These are phyloP conservation scores for Lamellibrachia luymesi DNA, from an alignment of 1,140 invertebrate genomes.

Conservation along the genomic window DNA sequence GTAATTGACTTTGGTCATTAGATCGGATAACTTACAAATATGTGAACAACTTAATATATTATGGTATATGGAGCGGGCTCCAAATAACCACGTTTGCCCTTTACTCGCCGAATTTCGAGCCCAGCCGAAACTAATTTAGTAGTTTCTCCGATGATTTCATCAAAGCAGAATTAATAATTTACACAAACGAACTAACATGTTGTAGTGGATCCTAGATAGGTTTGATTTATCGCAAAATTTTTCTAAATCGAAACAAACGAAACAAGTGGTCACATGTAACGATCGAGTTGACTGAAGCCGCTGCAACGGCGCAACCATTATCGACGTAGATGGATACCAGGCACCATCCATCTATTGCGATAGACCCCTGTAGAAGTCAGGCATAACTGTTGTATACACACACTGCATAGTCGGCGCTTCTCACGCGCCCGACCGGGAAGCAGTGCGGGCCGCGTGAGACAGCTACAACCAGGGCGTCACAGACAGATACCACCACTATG, in stretches of 20 bases:
- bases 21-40: not conserved
- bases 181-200: too few relatives aligned
- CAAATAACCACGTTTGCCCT: not conserved
- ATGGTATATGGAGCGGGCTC: not conserved
- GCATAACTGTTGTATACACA: too few relatives aligned
- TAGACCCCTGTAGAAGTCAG: too few relatives aligned
- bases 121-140: not conserved
- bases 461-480: too few relatives aligned
- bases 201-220: not conserved
- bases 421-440: too few relatives aligned
- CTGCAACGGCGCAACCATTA: not conserved
- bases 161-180: not conserved
- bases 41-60: not conserved
- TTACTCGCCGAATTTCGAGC: not conserved
- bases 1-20: not conserved
- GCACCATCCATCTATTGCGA: too few relatives aligned
- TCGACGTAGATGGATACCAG: too few relatives aligned
- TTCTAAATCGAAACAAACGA: not conserved
- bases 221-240: not conserved
- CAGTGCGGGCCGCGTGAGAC: too few relatives aligned
- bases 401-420: too few relatives aligned
- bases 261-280: not conserved
- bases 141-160: not conserved
- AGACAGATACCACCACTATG: too few relatives aligned
- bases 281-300: not conserved